Base-by-base conservation (phyloP, 2,888 invertebrate genomes). In the Cerastoderma edule region DNA sequence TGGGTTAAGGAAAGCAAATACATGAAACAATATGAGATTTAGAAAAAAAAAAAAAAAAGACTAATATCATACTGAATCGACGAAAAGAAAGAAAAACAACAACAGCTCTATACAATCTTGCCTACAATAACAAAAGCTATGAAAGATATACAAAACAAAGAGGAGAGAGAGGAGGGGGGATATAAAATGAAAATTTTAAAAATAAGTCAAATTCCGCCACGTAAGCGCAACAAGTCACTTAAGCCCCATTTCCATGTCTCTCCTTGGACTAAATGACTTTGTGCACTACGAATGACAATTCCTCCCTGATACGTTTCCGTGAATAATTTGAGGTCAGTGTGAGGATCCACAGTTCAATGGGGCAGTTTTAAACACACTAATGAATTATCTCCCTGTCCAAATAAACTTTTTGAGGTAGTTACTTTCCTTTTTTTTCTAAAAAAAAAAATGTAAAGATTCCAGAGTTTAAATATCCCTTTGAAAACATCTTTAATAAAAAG, bases 371-470 rank as follows among this genome's bases (percentile, higher is more conserved):
- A 32, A 33, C 32, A 57, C 57, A 57, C 30, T 32, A 46, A 71
- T 64, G 65, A 71, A 39, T 71, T 64, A 28, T 53, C 39, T 64
- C 71, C 70, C 70, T 70, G 70, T 70, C 71, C 50, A 32, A 39
- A 64, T 54, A 32, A 65, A 32, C 54, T 54, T 64, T 63, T 71
- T 71, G 71, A 71, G 71, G 71, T 71, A 71, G 71, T 71, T 71
- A 65, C 64, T 64, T 71, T 65, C 64, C 65, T 71, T 71, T 33
- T n/a, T n/a, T n/a, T n/a, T n/a, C n/a, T n/a, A n/a, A n/a, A n/a
- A n/a, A n/a, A 71, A 24, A 64, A 70, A 50, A 64, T 71, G 71
- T 64, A 57, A 68, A 65, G 60, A 54, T 71, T 71, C 71, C 71
- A 71, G 71, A 71, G 71, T 64, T 53, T n/a, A n/a, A n/a, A 65